Conservation (phyloP, 2,113 vertebrate species). For the Myotis lucifugus region DNA sequence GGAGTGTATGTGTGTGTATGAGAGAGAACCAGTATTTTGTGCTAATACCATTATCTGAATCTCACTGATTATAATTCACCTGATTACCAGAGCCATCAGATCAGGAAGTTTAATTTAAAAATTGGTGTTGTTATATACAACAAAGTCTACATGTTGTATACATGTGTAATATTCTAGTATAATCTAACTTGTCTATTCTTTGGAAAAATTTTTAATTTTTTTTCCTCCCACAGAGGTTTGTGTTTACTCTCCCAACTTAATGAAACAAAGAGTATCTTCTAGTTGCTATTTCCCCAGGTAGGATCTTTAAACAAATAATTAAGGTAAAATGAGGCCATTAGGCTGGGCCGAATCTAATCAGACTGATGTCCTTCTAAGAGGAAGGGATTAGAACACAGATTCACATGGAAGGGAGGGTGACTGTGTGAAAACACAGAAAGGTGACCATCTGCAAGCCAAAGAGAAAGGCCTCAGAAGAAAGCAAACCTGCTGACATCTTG, state of each 20-base stretch:
- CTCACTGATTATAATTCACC: background rate
- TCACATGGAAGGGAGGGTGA: background rate
- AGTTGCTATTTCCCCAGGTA: background rate
- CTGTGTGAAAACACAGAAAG: background rate
- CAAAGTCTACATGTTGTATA: background rate
- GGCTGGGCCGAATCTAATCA: background rate
- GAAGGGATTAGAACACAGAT: background rate
- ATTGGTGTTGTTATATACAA: background rate
- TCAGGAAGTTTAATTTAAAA: conserved; percentile 28
- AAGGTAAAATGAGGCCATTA: background rate
- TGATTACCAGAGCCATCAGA: background rate
- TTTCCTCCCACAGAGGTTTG: background rate
- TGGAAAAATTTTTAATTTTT: background rate
- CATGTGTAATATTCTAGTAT: background rate
- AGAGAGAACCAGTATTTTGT: background rate
- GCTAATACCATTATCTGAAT: background rate
- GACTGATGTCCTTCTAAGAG: background rate
- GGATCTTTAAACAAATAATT: background rate
- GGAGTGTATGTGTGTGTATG: no score
- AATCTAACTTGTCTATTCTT: background rate
- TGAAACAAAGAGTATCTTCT: background rate
- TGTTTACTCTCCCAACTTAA: background rate
- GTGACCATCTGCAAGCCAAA: background rate
- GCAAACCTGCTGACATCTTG: background rate
- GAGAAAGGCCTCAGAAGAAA: background rate